Evolutionary conservation across 2,113 vertebrate species (phyloP), one percentile per base, ranked within the genome.

Genomic region (Paramormyrops kingsleyae): DNA sequence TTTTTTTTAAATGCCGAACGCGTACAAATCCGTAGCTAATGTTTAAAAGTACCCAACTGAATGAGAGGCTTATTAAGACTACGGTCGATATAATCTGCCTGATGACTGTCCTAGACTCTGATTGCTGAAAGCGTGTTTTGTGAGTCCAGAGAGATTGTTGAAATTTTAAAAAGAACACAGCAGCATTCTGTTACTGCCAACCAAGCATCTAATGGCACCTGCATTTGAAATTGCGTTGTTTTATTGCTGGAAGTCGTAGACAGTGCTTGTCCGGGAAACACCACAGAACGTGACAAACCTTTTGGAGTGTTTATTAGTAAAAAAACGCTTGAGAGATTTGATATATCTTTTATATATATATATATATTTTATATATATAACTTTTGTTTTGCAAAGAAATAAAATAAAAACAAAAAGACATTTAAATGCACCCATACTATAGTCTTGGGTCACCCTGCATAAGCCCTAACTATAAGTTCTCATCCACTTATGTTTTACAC

Each of bases 41-140:
- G 83, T 9, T 87, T 87, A 52, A 87, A 87, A 53, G 49, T 87
- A 53, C 85, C 85, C 85, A 27, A 35, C 85, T 87, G 85, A 87
- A 87, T 53, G 85, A 87, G 27, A 27, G 50, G 35, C 49, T 84
- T n/a, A 83, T 83, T 83, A 84, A 84, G 44, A 42, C 44, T 24
- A 10, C 39, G 44, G 83, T 84, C 83, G 83, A 84, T 84, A 84
- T 84, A 39, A 42, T 53, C 50, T 17, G 84, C 46, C n/a, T 50
- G 47, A 50, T 86, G 39, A 46, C 83, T 50, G 44, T 52, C 50
- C 85, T 53, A 21, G 5, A 87, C 85, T 35, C 9, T 87, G 27
- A 53, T 50, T 87, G 85, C 85, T 27, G 47, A n/a, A 87, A 80
- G 47, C n/a, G 44, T 27, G n/a, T 49, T 50, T 27, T 84, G 83